Evolutionary conservation across 2,113 vertebrate genomes (phyloP), one percentile per base, ranked within the genome.

Genomic region (Thalassoma bifasciatum): DNA sequence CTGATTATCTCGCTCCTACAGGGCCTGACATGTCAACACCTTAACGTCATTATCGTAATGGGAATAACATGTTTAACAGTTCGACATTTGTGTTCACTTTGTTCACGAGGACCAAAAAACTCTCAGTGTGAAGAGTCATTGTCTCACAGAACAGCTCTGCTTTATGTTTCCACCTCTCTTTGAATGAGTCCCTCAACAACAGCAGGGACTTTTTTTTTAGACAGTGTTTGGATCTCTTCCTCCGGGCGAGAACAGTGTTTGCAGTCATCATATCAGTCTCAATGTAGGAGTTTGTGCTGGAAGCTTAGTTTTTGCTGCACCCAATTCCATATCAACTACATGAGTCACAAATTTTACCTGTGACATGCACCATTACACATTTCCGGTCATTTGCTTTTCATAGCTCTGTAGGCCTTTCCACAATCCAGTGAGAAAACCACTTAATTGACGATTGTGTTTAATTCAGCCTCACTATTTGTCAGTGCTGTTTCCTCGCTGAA

Each of bases 41-140:
- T 64, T 77, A 37, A 46, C 14, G 34, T 26, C 56, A 34, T 86
- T 64, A 77, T 47, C 38, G 8, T 58, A 74, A 75, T 51, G 60
- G 38, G 46, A 73, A 54, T 47, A 53, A 38, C 23, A 10, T 26
- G 66, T 58, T 53, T 22, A 49, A 58, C 46, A 19, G 23, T 44
- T 14, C 4, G 42, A 44, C 42, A 5, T 44, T 44, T 44, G 42
- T 44, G 42, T 17, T 14, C 14, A 17, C 13, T 44, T 44, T 44
- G 13, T 47, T 47, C 7, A 9, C 8, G 19, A 47, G 44, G 44
- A 44, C 13, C 4, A 44, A 16, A 13, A 44, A 17, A 13, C 5
- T 5, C 1, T 44, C 42, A 14, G 13, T 44, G 42, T 16, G 42
- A 47, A 12, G 44, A 47, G 7, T 19, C 21, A 13, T 14, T 53